These are phyloP conservation scores for Podocnemis expansa DNA, from an alignment of 2,113 vertebrate genomes.

Conservation along the genomic window DNA sequence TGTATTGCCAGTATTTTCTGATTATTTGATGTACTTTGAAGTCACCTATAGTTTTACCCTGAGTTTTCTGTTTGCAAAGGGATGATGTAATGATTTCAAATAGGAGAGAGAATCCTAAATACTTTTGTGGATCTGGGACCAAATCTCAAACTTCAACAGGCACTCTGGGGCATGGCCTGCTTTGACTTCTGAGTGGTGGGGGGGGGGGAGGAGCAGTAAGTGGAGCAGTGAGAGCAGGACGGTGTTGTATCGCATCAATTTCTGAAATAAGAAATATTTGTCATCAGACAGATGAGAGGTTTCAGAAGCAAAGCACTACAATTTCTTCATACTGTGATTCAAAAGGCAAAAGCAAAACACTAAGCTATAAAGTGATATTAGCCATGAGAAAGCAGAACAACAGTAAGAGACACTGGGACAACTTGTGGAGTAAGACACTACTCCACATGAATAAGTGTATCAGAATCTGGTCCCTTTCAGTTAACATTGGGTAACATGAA, in stretches of 20 bases:
- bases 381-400: not conserved
- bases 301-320: not conserved
- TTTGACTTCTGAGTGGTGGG: not conserved
- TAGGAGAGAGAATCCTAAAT: not conserved
- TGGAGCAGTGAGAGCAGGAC: rapidly evolving
- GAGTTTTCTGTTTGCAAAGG: not conserved
- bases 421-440: too few relatives aligned
- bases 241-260: not conserved
- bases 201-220: not conserved
- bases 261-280: not conserved
- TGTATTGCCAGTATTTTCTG: not conserved
- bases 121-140: not conserved
- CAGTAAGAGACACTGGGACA: not conserved
- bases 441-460: not conserved
- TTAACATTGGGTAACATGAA: not conserved
- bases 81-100: not conserved
- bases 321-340: not conserved
- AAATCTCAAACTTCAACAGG: rapidly evolving
- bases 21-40: not conserved
- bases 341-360: not conserved
- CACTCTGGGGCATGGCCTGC: too few relatives aligned
- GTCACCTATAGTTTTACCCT: not conserved
- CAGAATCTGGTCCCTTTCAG: not conserved
- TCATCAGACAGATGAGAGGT: not conserved
- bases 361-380: not conserved